These are phyloP conservation scores for Lutjanus argentimaculatus DNA, from an alignment of 2,797 vertebrate genomes.

Conservation along the genomic window DNA sequence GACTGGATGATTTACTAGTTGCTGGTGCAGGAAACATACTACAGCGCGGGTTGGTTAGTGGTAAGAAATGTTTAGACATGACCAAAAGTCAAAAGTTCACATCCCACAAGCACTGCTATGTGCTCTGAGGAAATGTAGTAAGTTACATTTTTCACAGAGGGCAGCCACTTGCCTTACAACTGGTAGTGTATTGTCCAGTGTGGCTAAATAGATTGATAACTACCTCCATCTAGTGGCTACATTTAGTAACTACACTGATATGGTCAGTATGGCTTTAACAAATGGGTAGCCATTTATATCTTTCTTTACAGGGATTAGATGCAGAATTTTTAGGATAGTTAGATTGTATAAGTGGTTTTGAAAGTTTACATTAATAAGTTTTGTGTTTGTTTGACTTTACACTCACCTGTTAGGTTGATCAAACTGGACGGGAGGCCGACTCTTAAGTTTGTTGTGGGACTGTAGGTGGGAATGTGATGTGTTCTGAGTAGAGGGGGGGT, in stretches of 20 bases:
- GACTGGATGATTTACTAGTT: conserved; percentile 2
- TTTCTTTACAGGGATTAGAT: not conserved
- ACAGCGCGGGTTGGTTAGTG: conserved; percentile 10
- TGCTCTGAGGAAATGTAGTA: not conserved
- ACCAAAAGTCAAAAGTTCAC: conserved; percentile 28
- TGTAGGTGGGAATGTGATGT: conserved; percentile 84
- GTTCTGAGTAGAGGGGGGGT: conserved; percentile 74
- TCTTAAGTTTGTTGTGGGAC: conserved; percentile 85
- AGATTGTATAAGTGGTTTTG: not conserved
- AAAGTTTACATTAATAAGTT: not conserved
- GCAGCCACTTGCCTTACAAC: not conserved
- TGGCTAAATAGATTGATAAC: not conserved
- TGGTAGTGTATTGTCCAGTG: not conserved
- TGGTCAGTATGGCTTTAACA: not conserved
- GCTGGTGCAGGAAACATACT: not conserved
- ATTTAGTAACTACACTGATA: conserved; percentile 22
- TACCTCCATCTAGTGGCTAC: conserved; percentile 75
- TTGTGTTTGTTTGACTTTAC: not conserved
- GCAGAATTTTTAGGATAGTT: not conserved
- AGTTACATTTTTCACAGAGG: conserved; percentile 10
- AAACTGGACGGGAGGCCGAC: conserved; percentile 89
- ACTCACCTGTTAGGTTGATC: conserved; percentile 96
- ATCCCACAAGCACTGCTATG: not conserved
- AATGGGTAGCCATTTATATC: not conserved
- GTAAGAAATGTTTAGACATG: not conserved